Base-by-base conservation (phyloP, 2,797 vertebrate species). In the Myotis pilosus region DNA sequence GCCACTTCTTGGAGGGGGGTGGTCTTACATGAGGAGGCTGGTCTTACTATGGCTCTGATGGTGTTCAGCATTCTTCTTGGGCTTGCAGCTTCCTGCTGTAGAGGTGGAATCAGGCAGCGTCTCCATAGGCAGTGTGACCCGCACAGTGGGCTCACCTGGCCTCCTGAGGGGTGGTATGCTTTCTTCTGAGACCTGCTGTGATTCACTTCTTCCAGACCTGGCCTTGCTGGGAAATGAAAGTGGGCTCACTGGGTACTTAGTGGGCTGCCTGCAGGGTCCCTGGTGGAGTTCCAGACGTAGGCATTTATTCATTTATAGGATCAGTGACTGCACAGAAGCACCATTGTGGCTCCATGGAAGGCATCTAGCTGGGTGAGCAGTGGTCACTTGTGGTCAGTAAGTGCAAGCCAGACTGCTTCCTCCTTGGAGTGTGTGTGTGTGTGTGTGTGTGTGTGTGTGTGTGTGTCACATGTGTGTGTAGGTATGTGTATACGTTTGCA, bases 51-150 rank as follows among this genome's bases (percentile, higher is more conserved):
- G 66, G 49, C 55, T 69, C n/a, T n/a, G 8, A 55, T 90, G 38
- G 87, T 75, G 53, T 84, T 71, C 13, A 19, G 33, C 13, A 7
- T 68, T 88, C 89, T 69, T 22, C 86, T 72, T 9, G n/a, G 55
- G 38, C 30, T 91, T 55, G n/a, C n/a, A 44, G 11, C 20, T 38
- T 71, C 53, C 53, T 17, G 2, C 20, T 36, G 38, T 36, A 23
- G 41, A 91, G 47, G 68, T 19, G 66, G 1, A 47, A 28, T 62
- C 51, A 36, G 62, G 33, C 30, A 41, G 22, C 6, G 22, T 22
- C 25, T 57, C 64, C 49, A 23, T 1, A 1, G 41, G 33, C 28
- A 13, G 4, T 23, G 28, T 44, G 64, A 49, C 30, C 30, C 23
- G 23, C 10, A 28, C 12, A 5, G 53, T 53, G 49, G 17, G 44